Base-by-base conservation (phyloP, 2,797 vertebrate species). In the Balearica regulorum region DNA sequence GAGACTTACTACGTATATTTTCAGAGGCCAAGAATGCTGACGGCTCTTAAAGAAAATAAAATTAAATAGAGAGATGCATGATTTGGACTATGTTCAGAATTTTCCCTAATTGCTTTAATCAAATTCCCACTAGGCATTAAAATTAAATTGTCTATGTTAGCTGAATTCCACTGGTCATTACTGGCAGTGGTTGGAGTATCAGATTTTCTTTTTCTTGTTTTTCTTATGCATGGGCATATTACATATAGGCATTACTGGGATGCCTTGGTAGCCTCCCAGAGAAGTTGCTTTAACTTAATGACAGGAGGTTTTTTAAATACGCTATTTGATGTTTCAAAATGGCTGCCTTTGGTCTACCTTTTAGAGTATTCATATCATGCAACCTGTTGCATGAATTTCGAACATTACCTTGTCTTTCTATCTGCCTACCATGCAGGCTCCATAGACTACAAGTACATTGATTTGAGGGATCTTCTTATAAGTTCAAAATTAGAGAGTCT, bases 81-180 rank as follows among this genome's bases (percentile, higher is more conserved):
- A 95, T 96, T 96, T 96, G 95, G 90, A 89, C 73, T 54, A 24
- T 5, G 53, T 83, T 95, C 91, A 96, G 81, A 93, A 93, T 94
- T 96, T 86, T 81, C 85, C 93, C 78, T 92, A 97, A 97, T 97
- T 97, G 90, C 94, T 94, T 95, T 91, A 97, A 96, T 96, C 85
- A 95, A 96, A 96, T 97, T 96, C 94, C 94, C 95, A 89, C 79
- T 60, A 96, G 92, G 87, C 77, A 94, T 75, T 91, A 93, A 91
- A 97, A 97, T 87, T 96, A 97, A 95, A 95, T 95, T 95, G 95
- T 92, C 96, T 95, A 71, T 1, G 16, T 96, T 96, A 75, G 89
- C 83, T 95, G 93, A 96, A 96, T 96, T 95, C 92, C 94, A 96
- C 82, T 84, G 69, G 92, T 95, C 92, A 86, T 97, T 96, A 96